phyloP scores from a whole-genome alignment of 1,140 invertebrate genomes.

The Caenorhabditis tropicalis region DNA sequence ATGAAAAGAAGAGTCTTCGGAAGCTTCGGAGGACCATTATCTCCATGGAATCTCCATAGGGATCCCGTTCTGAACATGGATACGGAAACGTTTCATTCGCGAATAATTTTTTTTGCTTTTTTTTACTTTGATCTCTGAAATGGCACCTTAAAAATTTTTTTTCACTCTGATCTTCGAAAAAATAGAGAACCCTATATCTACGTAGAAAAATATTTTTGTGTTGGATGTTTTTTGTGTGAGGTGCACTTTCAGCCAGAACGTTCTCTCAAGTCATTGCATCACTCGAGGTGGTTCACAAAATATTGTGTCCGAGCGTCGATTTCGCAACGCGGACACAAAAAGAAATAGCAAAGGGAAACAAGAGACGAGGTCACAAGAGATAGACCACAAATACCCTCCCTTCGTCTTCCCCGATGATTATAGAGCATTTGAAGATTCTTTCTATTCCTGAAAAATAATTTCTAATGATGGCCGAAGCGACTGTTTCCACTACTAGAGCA shows the following conservation, averaged over 20 bases:
- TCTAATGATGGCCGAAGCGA: not conserved
- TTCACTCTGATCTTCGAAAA: too few relatives aligned
- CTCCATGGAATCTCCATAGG: not conserved
- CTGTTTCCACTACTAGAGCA: not conserved
- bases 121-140: not conserved
- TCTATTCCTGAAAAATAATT: too few relatives aligned
- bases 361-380: not conserved
- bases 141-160: not conserved
- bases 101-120: not conserved
- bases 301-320: not conserved
- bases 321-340: slow-evolving; percentile 21
- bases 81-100: not conserved
- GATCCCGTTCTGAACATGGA: not conserved
- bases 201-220: too few relatives aligned
- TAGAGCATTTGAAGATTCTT: not conserved
- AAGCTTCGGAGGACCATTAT: not conserved
- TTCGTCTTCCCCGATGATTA: not conserved
- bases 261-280: too few relatives aligned
- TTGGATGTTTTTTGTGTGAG: too few relatives aligned
- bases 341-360: not conserved
- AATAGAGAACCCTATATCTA: too few relatives aligned
- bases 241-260: too few relatives aligned
- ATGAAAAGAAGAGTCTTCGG: not conserved
- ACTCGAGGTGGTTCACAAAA: not conserved
- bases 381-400: not conserved